A percentile compares a stretch with the other conserved stretches of the same genome.
Conservation (phyloP, 2,888 invertebrate genomes). For the Napeogenes inachia region DNA sequence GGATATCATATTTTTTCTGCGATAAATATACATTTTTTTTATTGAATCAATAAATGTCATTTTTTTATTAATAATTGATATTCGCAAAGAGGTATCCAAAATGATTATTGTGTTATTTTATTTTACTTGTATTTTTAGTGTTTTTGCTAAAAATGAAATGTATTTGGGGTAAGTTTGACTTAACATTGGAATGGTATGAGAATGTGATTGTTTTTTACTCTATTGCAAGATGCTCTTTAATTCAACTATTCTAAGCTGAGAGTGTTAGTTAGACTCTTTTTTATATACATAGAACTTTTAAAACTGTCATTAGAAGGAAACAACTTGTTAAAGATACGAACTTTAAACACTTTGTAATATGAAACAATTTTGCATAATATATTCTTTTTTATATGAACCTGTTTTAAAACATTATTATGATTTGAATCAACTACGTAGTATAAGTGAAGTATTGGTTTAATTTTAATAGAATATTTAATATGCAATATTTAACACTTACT, state of each 20-base stretch:
- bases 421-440: too few relatives aligned
- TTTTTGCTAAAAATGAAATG: constrained; percentile 11
- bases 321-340: neutral
- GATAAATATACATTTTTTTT: too few relatives aligned
- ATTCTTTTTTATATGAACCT: too few relatives aligned
- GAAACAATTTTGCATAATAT: neutral
- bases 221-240: neutral
- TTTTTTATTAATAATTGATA: too few relatives aligned
- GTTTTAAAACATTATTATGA: too few relatives aligned
- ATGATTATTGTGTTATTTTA: neutral
- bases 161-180: constrained; percentile 9
- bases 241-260: neutral
- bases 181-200: neutral
- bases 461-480: neutral
- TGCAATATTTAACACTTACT: too few relatives aligned
- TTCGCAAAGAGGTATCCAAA: neutral
- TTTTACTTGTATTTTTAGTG: constrained; percentile 2
- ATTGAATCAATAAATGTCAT: too few relatives aligned
- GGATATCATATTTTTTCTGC: too few relatives aligned
- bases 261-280: neutral
- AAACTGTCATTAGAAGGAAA: neutral
- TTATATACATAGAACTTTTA: neutral
- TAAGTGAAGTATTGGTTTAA: neutral
- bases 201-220: too few relatives aligned
- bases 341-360: neutral